Conservation (phyloP, 2,888 invertebrate genomes). For the Lithophane socia region DNA sequence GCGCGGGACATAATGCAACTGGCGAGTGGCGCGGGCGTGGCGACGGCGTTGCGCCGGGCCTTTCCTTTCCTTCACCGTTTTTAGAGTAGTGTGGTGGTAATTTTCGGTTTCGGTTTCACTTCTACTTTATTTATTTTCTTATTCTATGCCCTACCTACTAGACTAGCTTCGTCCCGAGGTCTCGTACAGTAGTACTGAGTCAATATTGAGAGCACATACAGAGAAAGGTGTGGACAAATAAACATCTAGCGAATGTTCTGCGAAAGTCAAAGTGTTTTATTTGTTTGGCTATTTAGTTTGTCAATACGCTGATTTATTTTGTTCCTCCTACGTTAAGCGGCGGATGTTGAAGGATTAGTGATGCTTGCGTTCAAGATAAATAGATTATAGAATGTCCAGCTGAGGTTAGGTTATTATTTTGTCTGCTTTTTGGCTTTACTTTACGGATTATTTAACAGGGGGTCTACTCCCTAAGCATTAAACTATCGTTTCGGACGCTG, state of each 20-base stretch:
- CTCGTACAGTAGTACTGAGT: slow-evolving; percentile 24
- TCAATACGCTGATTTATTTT: slow-evolving; percentile 18
- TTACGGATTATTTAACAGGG: background rate
- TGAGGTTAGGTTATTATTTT: background rate
- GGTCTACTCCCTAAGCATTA: too few species aligned
- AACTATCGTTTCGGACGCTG: too few species aligned
- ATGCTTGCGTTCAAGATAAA: background rate
- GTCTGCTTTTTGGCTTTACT: background rate
- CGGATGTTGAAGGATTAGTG: background rate
- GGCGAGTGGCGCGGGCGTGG: too few species aligned
- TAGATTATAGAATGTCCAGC: background rate
- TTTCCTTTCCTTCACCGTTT: background rate
- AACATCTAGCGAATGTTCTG: slow-evolving; percentile 33
- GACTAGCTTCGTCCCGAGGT: slow-evolving; percentile 25
- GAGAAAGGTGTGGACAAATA: slow-evolving; percentile 42
- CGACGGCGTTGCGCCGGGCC: too few species aligned
- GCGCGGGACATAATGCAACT: too few species aligned
- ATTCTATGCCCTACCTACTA: slow-evolving; percentile 22
- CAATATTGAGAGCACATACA: slow-evolving; percentile 53
- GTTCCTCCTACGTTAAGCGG: background rate
- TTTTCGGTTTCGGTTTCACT: background rate
- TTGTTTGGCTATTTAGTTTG: slow-evolving; percentile 17
- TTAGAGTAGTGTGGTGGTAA: background rate
- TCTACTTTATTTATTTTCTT: background rate
- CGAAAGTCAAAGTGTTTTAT: slow-evolving; percentile 30